A percentile compares a stretch with the other conserved stretches of the same genome.
These are phyloP conservation scores for Dendrolimus kikuchii DNA, from an alignment of 1,140 invertebrate species.

Conservation along the genomic window DNA sequence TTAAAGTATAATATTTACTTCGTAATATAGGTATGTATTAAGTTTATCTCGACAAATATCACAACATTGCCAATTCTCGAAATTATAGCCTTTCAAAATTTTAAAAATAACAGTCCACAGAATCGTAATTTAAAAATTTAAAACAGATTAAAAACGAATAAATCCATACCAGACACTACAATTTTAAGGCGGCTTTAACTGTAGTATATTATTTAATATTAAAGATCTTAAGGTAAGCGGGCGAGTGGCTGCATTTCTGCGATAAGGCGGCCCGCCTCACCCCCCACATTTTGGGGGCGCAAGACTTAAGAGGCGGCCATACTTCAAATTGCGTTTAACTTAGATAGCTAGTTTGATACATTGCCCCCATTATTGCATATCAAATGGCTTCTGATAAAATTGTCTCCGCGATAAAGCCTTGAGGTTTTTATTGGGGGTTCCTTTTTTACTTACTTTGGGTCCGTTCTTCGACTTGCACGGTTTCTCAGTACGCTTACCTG, in stretches of 20 bases:
- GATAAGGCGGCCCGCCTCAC: constrained; percentile 55
- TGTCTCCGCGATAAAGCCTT: constrained; percentile 28
- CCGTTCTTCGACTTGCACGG: neutral
- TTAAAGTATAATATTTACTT: too few relatives aligned
- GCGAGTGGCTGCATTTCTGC: constrained; percentile 62
- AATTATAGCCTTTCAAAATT: too few relatives aligned
- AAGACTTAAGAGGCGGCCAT: constrained; percentile 60
- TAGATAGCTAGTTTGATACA: constrained; percentile 69
- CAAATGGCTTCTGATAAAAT: constrained; percentile 50
- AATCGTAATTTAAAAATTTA: constrained; percentile 9
- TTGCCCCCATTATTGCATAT: constrained; percentile 67
- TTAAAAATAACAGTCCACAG: too few relatives aligned
- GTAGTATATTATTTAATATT: constrained; percentile 71
- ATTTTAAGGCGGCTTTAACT: constrained; percentile 54
- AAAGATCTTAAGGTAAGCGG: constrained; percentile 70
- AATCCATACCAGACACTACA: constrained; percentile 40
- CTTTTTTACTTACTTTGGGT: constrained; percentile 20
- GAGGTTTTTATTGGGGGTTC: constrained; percentile 16
- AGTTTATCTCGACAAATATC: too few relatives aligned
- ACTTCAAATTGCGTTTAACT: constrained; percentile 70
- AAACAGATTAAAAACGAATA: constrained; percentile 26
- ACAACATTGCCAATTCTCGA: too few relatives aligned
- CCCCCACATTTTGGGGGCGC: constrained; percentile 46
- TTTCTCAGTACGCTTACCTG: constrained; percentile 22
- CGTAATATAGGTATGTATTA: too few relatives aligned